phyloP scores from a whole-genome alignment of 2,888 invertebrate genomes.

The Limnephilus rhombicus region DNA sequence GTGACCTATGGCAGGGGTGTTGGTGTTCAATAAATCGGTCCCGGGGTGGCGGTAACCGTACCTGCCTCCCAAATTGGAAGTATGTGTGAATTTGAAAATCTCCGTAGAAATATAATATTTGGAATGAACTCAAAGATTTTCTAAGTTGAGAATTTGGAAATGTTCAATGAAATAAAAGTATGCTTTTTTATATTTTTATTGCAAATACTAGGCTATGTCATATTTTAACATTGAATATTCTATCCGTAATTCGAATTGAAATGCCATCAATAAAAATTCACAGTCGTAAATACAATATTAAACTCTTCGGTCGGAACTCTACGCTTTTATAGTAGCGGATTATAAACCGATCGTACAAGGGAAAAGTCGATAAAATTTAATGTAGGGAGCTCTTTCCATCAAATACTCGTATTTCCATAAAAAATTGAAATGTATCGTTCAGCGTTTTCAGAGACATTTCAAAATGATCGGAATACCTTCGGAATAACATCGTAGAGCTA shows the following conservation, averaged over 20 bases:
- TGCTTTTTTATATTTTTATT: too few relatives aligned
- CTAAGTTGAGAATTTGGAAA: too few relatives aligned
- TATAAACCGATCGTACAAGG: not conserved
- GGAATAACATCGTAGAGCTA: not conserved
- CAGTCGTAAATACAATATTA: not conserved
- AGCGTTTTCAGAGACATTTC: not conserved
- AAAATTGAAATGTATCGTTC: not conserved
- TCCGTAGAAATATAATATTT: too few relatives aligned
- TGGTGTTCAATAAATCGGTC: too few relatives aligned
- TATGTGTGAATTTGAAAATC: too few relatives aligned
- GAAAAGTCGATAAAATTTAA: not conserved
- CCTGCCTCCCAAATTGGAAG: too few relatives aligned
- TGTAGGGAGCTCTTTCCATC: not conserved
- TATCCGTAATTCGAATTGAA: not conserved
- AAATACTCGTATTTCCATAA: not conserved
- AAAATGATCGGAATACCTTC: not conserved
- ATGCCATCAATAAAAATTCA: not conserved
- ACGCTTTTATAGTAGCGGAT: not conserved
- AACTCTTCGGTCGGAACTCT: not conserved
- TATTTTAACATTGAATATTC: not conserved
- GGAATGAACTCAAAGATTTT: too few relatives aligned
- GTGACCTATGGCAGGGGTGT: too few relatives aligned
- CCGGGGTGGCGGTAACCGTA: too few relatives aligned
- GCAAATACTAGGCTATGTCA: too few relatives aligned
- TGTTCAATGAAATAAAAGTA: too few relatives aligned